A percentile compares a stretch with the other conserved stretches of the same genome.
phyloP scores from a whole-genome alignment of 2,797 vertebrate species.

The Sebastes cheni region DNA sequence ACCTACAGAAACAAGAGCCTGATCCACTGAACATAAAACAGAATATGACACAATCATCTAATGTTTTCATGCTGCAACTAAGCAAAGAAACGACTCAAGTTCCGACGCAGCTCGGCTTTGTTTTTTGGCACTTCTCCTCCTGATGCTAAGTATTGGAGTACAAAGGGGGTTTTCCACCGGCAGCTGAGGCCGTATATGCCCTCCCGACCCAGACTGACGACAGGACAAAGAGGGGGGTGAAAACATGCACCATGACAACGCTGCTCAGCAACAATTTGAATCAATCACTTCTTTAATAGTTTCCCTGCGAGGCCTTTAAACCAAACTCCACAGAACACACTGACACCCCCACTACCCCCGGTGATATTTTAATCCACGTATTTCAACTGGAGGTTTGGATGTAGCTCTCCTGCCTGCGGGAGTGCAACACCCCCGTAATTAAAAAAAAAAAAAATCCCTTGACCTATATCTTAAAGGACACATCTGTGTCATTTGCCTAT shows the following conservation, averaged over 20 bases:
- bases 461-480: constrained; percentile 63
- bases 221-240: constrained; percentile 60
- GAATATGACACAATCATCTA: constrained; percentile 35
- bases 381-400: constrained; percentile 36
- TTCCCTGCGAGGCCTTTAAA: constrained; percentile 46
- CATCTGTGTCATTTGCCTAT: constrained; percentile 47
- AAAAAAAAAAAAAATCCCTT: constrained; percentile 54
- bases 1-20: constrained; percentile 30
- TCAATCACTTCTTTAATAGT: constrained; percentile 72
- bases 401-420: background rate
- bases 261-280: constrained; percentile 71
- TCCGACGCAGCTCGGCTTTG: background rate
- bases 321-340: constrained; percentile 22
- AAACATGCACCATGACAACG: constrained; percentile 62
- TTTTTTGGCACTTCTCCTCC: background rate
- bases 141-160: constrained; percentile 32
- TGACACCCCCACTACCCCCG: background rate
- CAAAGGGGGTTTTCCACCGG: constrained; percentile 72
- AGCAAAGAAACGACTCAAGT: constrained; percentile 31
- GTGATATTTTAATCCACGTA: constrained; percentile 62
- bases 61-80: constrained; percentile 22
- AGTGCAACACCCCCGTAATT: constrained; percentile 38
- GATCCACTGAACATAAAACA: constrained; percentile 31
- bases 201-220: constrained; percentile 46
- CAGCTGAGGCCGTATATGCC: constrained; percentile 71